phyloP scores from a whole-genome alignment of 2,113 vertebrate genomes.

The Heterochromis multidens region DNA sequence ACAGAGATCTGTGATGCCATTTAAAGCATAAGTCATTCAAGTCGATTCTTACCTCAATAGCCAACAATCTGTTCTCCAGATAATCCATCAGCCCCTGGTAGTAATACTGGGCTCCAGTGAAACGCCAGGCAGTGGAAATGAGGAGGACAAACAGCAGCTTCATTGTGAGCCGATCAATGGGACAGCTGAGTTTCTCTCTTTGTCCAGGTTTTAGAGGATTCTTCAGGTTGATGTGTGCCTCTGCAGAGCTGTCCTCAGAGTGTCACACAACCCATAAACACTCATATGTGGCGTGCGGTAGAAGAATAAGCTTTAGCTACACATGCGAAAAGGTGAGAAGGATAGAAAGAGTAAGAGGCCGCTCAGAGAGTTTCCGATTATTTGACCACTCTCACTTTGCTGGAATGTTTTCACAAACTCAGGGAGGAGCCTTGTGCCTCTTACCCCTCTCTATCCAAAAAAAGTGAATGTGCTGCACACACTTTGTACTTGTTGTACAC shows the following conservation, averaged over 20 bases:
- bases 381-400: conserved; percentile 59
- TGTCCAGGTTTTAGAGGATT: neutral
- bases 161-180: conserved; percentile 62
- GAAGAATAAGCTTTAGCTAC: neutral
- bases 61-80: conserved; percentile 76
- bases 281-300: neutral
- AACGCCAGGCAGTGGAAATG: conserved; percentile 52
- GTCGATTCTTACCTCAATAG: conserved; percentile 77
- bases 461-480: conserved; percentile 18
- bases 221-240: neutral
- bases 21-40: neutral
- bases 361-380: conserved; percentile 57
- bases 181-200: conserved; percentile 12
- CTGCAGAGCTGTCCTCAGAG: conserved; percentile 2
- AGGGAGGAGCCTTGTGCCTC: conserved; percentile 74
- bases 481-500: neutral
- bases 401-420: conserved; percentile 81
- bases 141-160: conserved; percentile 61
- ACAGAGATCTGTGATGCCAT: neutral
- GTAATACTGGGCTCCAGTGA: conserved; percentile 72
- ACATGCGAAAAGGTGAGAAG: conserved; percentile 22
- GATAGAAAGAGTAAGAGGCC: conserved; percentile 28
- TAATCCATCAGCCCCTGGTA: conserved; percentile 80
- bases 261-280: neutral
- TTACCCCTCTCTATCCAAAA: conserved; percentile 36